These are phyloP conservation scores for Drosophila micromelanica DNA, from an alignment of 1,140 invertebrate species.

Conservation along the genomic window DNA sequence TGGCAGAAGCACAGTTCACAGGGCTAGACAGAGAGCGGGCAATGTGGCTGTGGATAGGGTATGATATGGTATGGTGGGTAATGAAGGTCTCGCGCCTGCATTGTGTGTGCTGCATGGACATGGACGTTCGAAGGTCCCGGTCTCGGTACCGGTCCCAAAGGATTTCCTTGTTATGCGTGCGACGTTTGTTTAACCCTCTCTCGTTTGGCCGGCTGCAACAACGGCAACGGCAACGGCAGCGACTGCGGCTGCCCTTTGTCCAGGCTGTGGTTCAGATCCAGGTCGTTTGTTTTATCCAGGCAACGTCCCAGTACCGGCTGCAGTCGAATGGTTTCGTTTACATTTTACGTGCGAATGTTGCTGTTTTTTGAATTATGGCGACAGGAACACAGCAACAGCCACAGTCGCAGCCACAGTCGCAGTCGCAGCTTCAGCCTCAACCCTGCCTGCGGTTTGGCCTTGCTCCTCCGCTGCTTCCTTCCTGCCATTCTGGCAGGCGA, in stretches of 20 bases:
- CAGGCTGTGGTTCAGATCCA: constrained; percentile 68
- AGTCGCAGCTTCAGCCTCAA: constrained; percentile 39
- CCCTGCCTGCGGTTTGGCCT: constrained; percentile 60
- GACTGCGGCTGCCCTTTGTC: constrained; percentile 69
- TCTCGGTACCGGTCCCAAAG: constrained; percentile 66
- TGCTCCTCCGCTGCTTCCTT: constrained; percentile 38
- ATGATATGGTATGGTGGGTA: constrained; percentile 41
- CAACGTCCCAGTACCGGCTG: constrained; percentile 27
- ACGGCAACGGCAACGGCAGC: constrained; percentile 3
- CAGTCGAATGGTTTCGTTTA: constrained; percentile 81
- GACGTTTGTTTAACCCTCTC: constrained; percentile 77
- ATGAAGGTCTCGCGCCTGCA: constrained; percentile 52
- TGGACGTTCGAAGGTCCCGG: constrained; percentile 45
- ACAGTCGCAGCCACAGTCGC: constrained; percentile 33
- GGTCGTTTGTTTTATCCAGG: constrained; percentile 70
- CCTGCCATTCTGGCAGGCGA: constrained; percentile 39
- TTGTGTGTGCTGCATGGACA: constrained; percentile 50
- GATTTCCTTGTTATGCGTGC: constrained; percentile 82
- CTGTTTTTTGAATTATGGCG: constrained; percentile 82
- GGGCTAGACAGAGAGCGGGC: constrained; percentile 33
- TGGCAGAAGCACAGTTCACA: constrained; percentile 25
- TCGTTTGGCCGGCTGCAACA: constrained; percentile 21
- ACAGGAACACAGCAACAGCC: constrained; percentile 59
- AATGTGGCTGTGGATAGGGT: constrained; percentile 2
- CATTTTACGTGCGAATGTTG: constrained; percentile 82